Conservation (phyloP, 2,113 vertebrate genomes). For the Rhineura floridana region DNA sequence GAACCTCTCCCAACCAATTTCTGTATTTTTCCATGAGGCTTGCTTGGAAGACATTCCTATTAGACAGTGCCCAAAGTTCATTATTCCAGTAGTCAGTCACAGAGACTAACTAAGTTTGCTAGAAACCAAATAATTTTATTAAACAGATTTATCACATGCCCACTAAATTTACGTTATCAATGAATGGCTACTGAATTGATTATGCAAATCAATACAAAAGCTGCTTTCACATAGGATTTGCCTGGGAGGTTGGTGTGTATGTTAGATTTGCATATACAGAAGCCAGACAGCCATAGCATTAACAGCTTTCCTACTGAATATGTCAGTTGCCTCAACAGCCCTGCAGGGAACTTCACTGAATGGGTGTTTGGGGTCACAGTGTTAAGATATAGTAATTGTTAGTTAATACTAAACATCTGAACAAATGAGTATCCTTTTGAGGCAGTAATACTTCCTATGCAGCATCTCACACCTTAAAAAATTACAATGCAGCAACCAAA, state of each 20-base stretch:
- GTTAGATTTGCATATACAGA: slow-evolving; percentile 43
- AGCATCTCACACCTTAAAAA: slow-evolving; percentile 49
- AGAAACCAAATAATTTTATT: slow-evolving; percentile 46
- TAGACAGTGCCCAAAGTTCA: not conserved
- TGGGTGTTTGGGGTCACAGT: slow-evolving; percentile 25
- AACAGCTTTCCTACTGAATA: slow-evolving; percentile 10
- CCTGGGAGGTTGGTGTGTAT: slow-evolving; percentile 51
- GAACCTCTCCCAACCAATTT: not conserved
- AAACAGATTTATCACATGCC: slow-evolving; percentile 34
- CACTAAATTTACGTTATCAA: not conserved
- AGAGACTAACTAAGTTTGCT: slow-evolving; percentile 52
- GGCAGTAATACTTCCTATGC: not conserved
- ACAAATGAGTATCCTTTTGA: not conserved
- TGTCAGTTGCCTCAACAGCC: slow-evolving; percentile 3
- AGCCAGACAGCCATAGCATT: slow-evolving; percentile 31
- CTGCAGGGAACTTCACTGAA: slow-evolving; percentile 14
- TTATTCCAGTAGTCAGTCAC: not conserved
- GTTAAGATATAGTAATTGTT: slow-evolving; percentile 48
- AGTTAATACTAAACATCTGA: slow-evolving; percentile 13
- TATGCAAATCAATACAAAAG: not conserved
- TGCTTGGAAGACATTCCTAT: not conserved
- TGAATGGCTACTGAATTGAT: not conserved
- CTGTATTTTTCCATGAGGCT: not conserved
- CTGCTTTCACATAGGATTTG: slow-evolving; percentile 43
- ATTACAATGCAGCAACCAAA: slow-evolving; percentile 43